Conservation (phyloP, 2,113 vertebrate genomes). For the Circaetus gallicus region DNA sequence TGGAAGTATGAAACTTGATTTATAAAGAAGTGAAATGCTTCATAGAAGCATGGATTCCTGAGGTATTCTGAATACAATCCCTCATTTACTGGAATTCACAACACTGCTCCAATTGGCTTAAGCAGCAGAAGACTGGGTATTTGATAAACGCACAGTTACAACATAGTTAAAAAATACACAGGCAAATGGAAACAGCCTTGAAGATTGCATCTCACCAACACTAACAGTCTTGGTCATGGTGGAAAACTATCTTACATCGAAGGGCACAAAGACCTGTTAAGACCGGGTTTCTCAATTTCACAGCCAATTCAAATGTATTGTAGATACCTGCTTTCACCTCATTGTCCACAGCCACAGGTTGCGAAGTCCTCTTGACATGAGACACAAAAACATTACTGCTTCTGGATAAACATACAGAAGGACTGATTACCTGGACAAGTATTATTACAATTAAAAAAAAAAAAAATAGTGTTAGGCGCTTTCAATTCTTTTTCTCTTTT, state of each 20-base stretch:
- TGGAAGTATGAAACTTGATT: background rate
- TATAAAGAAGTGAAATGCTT: constrained; percentile 15
- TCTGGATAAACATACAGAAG: background rate
- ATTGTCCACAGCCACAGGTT: background rate
- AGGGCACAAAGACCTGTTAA: background rate
- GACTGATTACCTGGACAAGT: background rate
- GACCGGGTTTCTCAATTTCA: background rate
- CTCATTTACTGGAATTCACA: background rate
- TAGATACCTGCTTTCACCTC: background rate
- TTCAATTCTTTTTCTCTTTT: constrained; percentile 70
- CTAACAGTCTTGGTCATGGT: background rate
- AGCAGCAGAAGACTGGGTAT: background rate
- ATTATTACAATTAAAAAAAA: background rate
- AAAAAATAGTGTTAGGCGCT: fast-evolving
- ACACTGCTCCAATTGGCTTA: background rate
- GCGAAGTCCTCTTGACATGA: background rate
- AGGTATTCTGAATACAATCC: background rate
- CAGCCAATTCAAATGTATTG: background rate
- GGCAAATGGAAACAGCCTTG: background rate
- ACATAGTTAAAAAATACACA: background rate
- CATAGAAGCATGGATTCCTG: constrained; percentile 36
- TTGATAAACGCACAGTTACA: background rate
- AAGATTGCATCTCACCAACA: background rate
- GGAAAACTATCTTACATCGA: background rate
- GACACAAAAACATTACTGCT: background rate